phyloP scores from a whole-genome alignment of 2,888 invertebrate species.

The Conomelus anceps region DNA sequence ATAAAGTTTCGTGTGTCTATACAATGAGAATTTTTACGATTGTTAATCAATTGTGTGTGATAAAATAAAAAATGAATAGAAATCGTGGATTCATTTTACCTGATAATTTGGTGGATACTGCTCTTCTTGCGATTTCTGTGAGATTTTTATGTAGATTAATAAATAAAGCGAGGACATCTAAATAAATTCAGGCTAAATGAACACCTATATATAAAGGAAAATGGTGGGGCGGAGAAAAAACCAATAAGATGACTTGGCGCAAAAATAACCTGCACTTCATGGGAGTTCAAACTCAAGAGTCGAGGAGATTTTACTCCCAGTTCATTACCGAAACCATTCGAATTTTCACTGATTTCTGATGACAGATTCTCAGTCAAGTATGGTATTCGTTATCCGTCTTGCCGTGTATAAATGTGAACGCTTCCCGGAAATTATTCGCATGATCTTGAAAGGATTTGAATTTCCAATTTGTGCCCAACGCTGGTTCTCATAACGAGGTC shows the following conservation, averaged over 20 bases:
- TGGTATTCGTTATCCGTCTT: background rate
- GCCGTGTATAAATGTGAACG: background rate
- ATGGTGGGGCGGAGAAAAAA: background rate
- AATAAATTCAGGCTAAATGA: too few relatives aligned
- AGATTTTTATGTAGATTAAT: too few relatives aligned
- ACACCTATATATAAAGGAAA: too few relatives aligned
- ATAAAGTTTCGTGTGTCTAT: too few relatives aligned
- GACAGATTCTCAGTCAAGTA: background rate
- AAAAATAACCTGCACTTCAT: background rate
- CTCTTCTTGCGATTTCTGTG: too few relatives aligned
- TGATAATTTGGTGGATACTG: too few relatives aligned
- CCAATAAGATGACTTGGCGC: background rate
- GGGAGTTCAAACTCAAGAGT: background rate
- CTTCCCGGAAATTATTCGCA: background rate
- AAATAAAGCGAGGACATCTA: too few relatives aligned
- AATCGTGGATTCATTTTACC: too few relatives aligned
- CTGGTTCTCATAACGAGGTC: background rate
- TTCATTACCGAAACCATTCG: background rate
- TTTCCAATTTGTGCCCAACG: background rate
- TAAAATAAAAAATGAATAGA: too few relatives aligned
- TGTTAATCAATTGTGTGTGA: too few relatives aligned
- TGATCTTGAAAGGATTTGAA: background rate
- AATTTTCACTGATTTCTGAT: background rate
- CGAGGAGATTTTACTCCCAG: background rate
- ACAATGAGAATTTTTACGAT: too few relatives aligned